Base-by-base conservation (phyloP, 2,797 vertebrate species). In the Spizella passerina region DNA sequence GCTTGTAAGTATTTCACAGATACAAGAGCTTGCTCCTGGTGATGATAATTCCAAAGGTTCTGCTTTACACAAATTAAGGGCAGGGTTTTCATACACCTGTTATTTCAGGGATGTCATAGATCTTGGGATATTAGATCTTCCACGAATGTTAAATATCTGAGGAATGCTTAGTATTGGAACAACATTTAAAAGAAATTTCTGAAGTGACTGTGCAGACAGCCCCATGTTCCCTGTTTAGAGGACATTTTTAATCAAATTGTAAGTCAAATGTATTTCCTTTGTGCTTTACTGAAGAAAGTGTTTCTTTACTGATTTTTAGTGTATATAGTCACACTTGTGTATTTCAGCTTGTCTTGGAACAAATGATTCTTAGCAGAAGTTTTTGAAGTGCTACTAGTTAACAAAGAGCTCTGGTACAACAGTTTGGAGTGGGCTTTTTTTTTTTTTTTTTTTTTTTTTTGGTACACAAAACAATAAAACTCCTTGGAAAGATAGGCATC, bases 171-270 rank as follows among this genome's bases (percentile, higher is more conserved):
- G 61, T 69, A 71, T 63, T 93, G 50, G 68, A 96, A 90, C 60
- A 90, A 81, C 49, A 93, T 23, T 95, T 94, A 83, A 91, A 84
- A 94, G 21, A 90, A 44, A 84, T 78, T 95, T 97, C 91, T 95
- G 93, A 97, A 96, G 93, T 91, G n/a, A 65, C 69, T 86, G 83
- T 94, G 90, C 96, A 94, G 76, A 65, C 69, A 92, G 78, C 8
- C 7, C 47, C 56, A 12, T 11, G 68, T 75, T 49, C 55, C 34
- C 71, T 83, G 39, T 68, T 93, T 93, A 92, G 60, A 49, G 1
- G 24, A 47, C 7, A 9, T 71, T 75, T 87, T 80, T 4, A 77
- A 77, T 18, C 11, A 80, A 86, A 79, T 39, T 27, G 13, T 72
- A 82, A 86, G 60, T 83, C 55, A 59, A 87, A 94, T 69, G 24